phyloP scores from a whole-genome alignment of 2,113 vertebrate species.

The Phyllostomus discolor region DNA sequence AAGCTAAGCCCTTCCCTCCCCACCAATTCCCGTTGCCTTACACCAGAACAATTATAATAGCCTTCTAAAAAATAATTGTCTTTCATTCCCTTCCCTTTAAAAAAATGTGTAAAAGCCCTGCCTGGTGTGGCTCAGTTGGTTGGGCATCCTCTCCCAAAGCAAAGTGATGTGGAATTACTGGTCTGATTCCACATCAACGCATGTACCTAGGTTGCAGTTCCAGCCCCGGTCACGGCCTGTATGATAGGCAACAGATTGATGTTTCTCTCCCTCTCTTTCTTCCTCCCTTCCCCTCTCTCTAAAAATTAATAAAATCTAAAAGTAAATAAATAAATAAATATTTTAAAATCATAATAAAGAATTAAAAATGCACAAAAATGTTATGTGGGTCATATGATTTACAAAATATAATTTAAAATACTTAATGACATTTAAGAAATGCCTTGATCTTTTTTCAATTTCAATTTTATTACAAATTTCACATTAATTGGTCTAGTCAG shows the following conservation, averaged over 20 bases:
- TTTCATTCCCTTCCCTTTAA: background rate
- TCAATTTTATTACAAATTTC: slow-evolving; percentile 1
- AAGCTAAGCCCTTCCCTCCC: background rate
- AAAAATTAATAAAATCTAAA: too few relatives aligned
- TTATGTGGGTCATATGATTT: background rate
- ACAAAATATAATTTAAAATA: slow-evolving; percentile 25
- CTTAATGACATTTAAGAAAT: background rate
- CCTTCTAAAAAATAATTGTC: background rate
- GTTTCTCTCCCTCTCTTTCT: too few relatives aligned
- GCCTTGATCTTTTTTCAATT: background rate
- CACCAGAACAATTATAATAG: background rate
- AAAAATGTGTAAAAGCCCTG: background rate
- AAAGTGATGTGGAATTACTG: too few relatives aligned
- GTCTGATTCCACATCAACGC: too few relatives aligned
- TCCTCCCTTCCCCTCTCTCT: too few relatives aligned
- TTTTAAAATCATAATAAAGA: too few relatives aligned
- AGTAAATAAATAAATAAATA: too few relatives aligned
- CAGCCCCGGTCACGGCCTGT: background rate
- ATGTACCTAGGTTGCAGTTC: too few relatives aligned
- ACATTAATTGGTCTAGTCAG: background rate
- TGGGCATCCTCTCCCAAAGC: too few relatives aligned
- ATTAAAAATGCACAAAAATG: background rate
- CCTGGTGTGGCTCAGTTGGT: too few relatives aligned
- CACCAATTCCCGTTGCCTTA: background rate
- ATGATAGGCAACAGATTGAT: too few relatives aligned